phyloP scores from a whole-genome alignment of 1,140 invertebrate species.

The Zaprionus vittiger region DNA sequence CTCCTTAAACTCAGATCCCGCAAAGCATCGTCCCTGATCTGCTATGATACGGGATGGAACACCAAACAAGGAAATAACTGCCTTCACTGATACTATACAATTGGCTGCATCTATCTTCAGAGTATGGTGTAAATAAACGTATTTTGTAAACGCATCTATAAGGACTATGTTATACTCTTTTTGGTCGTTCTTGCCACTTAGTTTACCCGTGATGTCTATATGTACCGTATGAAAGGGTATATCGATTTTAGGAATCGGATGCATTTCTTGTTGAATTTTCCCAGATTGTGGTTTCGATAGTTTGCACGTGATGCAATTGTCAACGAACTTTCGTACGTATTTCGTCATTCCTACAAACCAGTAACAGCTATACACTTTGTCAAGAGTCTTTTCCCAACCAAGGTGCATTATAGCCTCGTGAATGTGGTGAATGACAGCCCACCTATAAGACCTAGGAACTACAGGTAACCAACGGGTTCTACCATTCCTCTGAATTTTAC shows the following conservation, averaged over 20 bases:
- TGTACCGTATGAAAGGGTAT: neutral
- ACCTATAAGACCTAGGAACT: neutral
- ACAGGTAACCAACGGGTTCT: neutral
- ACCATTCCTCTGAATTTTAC: neutral
- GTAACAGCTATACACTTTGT: neutral
- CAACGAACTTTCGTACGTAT: neutral
- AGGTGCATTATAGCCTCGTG: neutral
- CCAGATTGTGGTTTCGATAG: too few species aligned
- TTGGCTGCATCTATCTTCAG: neutral
- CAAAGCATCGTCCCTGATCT: too few species aligned
- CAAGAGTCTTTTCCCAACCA: neutral
- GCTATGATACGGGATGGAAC: too few species aligned
- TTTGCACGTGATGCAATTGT: neutral
- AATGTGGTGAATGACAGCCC: neutral
- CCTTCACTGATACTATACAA: too few species aligned
- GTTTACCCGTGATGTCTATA: neutral
- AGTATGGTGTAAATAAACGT: constrained; percentile 2
- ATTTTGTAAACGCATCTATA: neutral
- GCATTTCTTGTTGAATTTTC: neutral
- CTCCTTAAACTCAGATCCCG: too few species aligned
- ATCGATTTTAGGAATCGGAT: neutral
- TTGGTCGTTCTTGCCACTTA: neutral
- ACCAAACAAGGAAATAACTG: too few species aligned
- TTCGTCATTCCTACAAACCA: too few species aligned
- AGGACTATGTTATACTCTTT: neutral